Evolutionary conservation across 2,113 vertebrate species (phyloP).

Genomic region (Orthochromis malagaraziensis): DNA sequence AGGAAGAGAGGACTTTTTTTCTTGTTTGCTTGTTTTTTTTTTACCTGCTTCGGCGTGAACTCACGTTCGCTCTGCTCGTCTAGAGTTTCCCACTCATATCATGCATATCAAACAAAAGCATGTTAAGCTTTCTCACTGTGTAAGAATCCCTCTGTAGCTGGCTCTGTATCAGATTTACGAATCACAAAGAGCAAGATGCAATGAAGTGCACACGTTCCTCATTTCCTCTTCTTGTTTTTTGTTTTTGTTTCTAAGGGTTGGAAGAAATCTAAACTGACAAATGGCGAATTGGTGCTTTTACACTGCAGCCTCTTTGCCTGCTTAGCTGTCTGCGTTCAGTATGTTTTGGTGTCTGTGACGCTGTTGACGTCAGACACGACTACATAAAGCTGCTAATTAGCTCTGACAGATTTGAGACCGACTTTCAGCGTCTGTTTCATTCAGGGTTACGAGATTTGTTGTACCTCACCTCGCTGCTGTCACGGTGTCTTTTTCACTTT

Average conservation of each 20-base stretch:
- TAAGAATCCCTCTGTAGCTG: neutral
- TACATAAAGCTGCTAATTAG: conserved; percentile 56
- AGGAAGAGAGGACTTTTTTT: neutral
- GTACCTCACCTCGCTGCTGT: conserved; percentile 52
- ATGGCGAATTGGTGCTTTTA: conserved; percentile 22
- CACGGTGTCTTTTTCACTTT: neutral
- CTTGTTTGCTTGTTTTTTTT: neutral
- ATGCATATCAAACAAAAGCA: conserved; percentile 6
- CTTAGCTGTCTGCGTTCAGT: conserved; percentile 32
- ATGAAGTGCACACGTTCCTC: conserved; percentile 6
- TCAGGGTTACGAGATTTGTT: conserved; percentile 41
- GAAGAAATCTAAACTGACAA: conserved; percentile 31
- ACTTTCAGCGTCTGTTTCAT: conserved; percentile 40
- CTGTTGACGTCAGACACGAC: conserved; percentile 7
- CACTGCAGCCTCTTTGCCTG: conserved; percentile 39
- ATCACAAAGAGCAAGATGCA: conserved; percentile 50
- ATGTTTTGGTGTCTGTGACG: conserved; percentile 12
- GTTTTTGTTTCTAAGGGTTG: neutral
- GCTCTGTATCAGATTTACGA: conserved; percentile 9
- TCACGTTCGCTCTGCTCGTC: neutral
- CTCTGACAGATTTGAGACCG: conserved; percentile 32
- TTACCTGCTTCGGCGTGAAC: neutral
- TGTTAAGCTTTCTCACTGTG: neutral
- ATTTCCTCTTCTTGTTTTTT: neutral
- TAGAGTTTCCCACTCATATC: neutral